A percentile compares a stretch with the other conserved stretches of the same genome.
phyloP scores from a whole-genome alignment of 2,113 vertebrate species.

The Nothocercus nigrocapillus region DNA sequence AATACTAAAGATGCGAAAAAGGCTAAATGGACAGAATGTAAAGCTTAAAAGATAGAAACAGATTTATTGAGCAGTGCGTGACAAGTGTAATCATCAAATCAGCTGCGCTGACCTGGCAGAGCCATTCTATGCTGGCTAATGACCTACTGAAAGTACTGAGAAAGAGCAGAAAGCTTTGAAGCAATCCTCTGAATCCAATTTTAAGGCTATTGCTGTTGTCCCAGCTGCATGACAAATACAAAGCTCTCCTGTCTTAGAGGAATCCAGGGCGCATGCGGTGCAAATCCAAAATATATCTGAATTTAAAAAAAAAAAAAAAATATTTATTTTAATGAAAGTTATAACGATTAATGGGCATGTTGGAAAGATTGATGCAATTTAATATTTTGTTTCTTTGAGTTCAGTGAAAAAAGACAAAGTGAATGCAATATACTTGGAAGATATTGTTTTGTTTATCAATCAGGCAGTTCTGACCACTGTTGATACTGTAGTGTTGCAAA shows the following conservation, averaged over 20 bases:
- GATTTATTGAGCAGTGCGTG: not conserved
- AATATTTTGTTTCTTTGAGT: not conserved
- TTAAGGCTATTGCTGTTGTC: not conserved
- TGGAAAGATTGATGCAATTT: not conserved
- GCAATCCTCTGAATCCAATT: not conserved
- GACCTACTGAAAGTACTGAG: not conserved
- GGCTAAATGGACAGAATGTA: not conserved
- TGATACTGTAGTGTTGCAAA: not conserved
- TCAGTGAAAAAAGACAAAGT: not conserved
- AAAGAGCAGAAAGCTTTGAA: not conserved
- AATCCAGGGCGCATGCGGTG: not conserved
- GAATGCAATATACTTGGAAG: not conserved
- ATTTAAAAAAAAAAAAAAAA: not conserved
- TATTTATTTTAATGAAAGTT: not conserved
- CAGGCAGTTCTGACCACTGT: not conserved
- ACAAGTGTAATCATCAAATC: not conserved
- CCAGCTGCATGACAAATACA: slow-evolving; percentile 5
- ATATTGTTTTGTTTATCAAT: not conserved
- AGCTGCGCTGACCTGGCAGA: not conserved
- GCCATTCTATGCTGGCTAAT: not conserved
- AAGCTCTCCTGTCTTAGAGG: not conserved
- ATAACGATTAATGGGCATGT: not conserved
- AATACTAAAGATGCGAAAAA: not conserved
- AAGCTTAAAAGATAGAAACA: not conserved
- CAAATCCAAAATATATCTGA: not conserved